Base-by-base conservation (phyloP, 2,888 invertebrate species). In the Lysandra bellargus region DNA sequence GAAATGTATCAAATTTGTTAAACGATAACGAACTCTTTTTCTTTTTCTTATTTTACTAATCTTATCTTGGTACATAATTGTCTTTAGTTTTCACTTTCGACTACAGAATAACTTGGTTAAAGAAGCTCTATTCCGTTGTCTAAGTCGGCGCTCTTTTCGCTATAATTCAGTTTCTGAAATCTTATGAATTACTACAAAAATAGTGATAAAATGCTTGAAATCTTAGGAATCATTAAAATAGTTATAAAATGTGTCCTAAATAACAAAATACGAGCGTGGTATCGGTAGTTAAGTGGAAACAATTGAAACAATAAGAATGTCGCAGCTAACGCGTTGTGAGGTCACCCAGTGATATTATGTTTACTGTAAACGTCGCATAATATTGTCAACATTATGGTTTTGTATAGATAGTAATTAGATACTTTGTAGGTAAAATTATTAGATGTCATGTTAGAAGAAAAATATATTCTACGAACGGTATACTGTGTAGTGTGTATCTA, bases 221-320 rank as follows among this genome's bases (percentile, higher is more conserved):
- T 57, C 57, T 4, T 2, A 69, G 17, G 9, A 69, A 69, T 37
- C 4, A 33, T 37, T 9, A 37, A 12, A 37, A 30, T 64, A 37
- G 69, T 69, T 5, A 69, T 69, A 69, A 33, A 33, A 37, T 37
- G 14, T 69, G 69, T 14, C 5, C 69, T 69, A 33, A 37, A 69
- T 69, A 69, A 69, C 37, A 69, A 17, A 37, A 69, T 64, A 30
- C 14, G 33, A 69, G 69, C 69, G 69, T 37, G 33, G 69, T 74
- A 44, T 74, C 74, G 74, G 74, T 74, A n/a, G 74, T 74, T 44
- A 74, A 74, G 74, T 74, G 74, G 74, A 74, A 74, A 74, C 44
- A 74, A 74, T 74, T 74, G 74, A 40, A 44, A 74, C 44, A 69
- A 69, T 69, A 69, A 14, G 69, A 69, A 69, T 64, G 64, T 30